Base-by-base conservation (phyloP, 2,113 vertebrate genomes). In the Sturnira hondurensis region DNA sequence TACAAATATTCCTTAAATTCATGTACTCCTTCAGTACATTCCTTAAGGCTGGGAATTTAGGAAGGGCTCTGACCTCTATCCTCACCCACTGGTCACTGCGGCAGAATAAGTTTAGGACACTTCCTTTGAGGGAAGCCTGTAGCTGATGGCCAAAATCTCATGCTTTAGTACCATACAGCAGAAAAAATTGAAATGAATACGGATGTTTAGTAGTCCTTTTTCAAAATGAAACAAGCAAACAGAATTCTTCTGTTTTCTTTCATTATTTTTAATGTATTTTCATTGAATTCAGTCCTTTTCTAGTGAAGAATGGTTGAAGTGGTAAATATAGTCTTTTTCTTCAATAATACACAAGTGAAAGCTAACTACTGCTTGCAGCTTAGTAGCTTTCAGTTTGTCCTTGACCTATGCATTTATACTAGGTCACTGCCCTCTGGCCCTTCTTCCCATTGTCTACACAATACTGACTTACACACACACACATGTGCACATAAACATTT, bases 271-370 rank as follows among this genome's bases (percentile, higher is more conserved):
- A 54, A 67, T 70, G 7, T 3, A 15, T 13, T 86, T 91, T 83
- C 56, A 76, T 20, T 97, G 41, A 86, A 95, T 97, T 94, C 78
- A 93, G 8, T 81, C 26, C 28, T 7, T 67, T 28, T 3, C 12
- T 93, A 28, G n/a, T 65, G 71, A 86, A 76, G 74, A 73, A 16
- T 45, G 50, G 87, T 36, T 84, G 81, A 89, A 78, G 24, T 45
- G 85, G 63, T 88, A 96, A 77, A 74, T 70, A 81, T 0, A 68
- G 83, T 65, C 65, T 88, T 97, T 91, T 76, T 87, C 50, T 96
- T 85, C 50, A 26, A 63, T 38, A 22, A 58, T 56, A 61, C 17
- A n/a, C 68, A 22, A n/a, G 61, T 2, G 5, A 87, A 86, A 94
- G 54, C 52, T 63, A 86, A 78, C 38, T 28, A 80, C 43, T 61